phyloP scores from a whole-genome alignment of 2,113 vertebrate genomes.

The Tyrannus savana region DNA sequence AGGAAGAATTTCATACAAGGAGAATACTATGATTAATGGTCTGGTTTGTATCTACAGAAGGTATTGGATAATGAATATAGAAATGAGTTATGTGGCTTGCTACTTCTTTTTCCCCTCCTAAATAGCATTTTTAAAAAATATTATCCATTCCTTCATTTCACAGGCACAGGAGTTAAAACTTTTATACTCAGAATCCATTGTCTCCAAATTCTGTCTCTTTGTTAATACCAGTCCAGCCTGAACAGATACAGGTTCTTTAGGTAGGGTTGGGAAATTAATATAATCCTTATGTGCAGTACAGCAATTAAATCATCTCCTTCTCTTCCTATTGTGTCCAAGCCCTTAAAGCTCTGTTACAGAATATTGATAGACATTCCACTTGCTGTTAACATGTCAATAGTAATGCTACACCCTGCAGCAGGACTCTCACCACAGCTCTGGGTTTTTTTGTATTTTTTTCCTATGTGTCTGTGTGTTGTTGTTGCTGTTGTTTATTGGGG shows the following conservation, averaged over 20 bases:
- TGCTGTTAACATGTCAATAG: background rate
- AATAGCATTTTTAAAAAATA: background rate
- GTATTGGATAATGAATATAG: background rate
- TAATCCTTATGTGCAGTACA: background rate
- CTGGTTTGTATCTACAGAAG: background rate
- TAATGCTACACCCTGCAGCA: background rate
- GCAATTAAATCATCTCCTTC: background rate
- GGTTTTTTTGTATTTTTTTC: background rate
- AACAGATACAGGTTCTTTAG: background rate
- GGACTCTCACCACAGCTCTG: background rate
- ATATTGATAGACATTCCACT: background rate
- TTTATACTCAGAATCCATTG: background rate
- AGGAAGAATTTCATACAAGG: background rate
- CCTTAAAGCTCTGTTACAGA: background rate
- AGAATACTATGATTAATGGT: background rate
- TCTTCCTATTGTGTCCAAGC: background rate
- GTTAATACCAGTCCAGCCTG: background rate
- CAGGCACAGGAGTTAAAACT: background rate
- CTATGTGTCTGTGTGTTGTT: rapidly evolving
- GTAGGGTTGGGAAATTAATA: background rate
- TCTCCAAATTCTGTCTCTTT: background rate
- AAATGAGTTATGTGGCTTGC: background rate
- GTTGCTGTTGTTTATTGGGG: background rate
- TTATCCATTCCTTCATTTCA: background rate
- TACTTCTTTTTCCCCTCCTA: background rate